Evolutionary conservation across 2,113 vertebrate genomes (phyloP).

Genomic region (Pandion haliaetus): DNA sequence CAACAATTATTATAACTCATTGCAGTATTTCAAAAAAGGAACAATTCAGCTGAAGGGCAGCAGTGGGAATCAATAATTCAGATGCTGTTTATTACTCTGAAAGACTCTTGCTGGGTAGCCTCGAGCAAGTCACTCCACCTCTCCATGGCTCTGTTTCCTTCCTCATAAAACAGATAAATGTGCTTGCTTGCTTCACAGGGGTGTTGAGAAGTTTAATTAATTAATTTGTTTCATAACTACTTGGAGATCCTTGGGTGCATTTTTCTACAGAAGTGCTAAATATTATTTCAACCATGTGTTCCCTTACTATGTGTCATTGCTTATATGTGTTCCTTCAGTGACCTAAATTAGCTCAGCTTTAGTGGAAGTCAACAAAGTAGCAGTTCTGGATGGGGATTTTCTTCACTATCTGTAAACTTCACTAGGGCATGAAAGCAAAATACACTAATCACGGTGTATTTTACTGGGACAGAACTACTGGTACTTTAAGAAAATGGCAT

Average conservation of each 20-base stretch:
- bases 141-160: neutral
- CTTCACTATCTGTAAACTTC: neutral
- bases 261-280: neutral
- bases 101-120: constrained; percentile 30
- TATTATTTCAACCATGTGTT: neutral
- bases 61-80: constrained; percentile 37
- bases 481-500: neutral
- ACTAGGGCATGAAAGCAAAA: neutral
- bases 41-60: neutral
- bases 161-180: constrained; percentile 36
- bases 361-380: neutral
- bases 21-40: neutral
- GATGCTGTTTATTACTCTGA: constrained; percentile 48
- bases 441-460: neutral
- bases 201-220: constrained; percentile 48
- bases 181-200: neutral
- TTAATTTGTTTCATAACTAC: constrained; percentile 22
- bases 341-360: neutral
- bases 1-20: neutral
- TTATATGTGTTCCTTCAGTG: neutral
- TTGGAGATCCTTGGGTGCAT: neutral
- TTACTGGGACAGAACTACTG: neutral
- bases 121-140: constrained; percentile 20
- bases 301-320: neutral
- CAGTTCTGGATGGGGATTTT: neutral